phyloP scores from a whole-genome alignment of 2,113 vertebrate genomes.

The Fregetta grallaria region DNA sequence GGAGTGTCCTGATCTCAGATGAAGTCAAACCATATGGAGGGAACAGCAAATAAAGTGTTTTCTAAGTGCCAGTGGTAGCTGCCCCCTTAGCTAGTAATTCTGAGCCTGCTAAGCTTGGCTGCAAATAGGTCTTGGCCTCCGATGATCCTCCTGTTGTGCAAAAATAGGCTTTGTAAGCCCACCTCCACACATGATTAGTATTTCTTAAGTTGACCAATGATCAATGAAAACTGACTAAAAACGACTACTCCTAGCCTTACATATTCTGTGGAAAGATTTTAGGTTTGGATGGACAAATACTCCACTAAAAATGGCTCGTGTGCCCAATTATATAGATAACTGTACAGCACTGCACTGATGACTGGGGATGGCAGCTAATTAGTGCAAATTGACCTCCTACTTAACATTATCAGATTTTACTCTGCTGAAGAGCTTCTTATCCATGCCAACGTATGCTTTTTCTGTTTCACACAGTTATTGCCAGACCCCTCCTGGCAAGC shows the following conservation, averaged over 20 bases:
- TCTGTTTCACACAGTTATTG: not conserved
- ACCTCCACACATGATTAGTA: not conserved
- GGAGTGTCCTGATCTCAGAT: not conserved
- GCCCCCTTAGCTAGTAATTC: not conserved
- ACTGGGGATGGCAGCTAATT: not conserved
- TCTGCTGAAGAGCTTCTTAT: conserved; percentile 36
- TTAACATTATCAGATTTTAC: not conserved
- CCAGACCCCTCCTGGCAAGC: not conserved
- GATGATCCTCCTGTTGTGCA: not conserved
- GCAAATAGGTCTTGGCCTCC: conserved; percentile 21
- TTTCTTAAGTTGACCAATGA: not conserved
- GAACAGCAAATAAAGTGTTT: not conserved
- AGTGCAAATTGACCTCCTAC: not conserved
- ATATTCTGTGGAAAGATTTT: not conserved
- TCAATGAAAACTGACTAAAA: not conserved
- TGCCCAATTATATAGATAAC: not conserved
- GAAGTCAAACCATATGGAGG: not conserved
- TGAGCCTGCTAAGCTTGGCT: conserved; percentile 31
- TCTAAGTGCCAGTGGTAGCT: not conserved
- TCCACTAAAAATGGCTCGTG: not conserved
- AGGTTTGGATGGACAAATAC: not conserved
- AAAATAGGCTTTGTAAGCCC: conserved; percentile 4
- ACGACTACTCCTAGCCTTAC: not conserved
- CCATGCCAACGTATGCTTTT: not conserved
- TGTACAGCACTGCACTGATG: not conserved